Evolutionary conservation across 2,113 vertebrate species (phyloP), one percentile per base, ranked within the genome.

Genomic region (Rynchops niger): DNA sequence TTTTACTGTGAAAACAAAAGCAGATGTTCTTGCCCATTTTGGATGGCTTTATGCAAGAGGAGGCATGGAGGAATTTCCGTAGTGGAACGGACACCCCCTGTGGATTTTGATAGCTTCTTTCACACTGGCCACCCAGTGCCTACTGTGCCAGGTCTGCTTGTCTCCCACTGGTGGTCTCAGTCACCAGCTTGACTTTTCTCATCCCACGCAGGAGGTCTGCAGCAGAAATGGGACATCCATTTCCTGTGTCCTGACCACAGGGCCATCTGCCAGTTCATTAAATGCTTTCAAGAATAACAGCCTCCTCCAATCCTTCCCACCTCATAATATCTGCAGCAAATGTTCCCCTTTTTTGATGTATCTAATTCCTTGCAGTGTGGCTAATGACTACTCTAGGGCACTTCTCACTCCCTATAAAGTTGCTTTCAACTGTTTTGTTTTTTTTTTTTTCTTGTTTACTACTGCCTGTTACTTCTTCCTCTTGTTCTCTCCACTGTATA

Each of bases 1-100:
- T 94, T 93, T 80, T 85, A 73, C 49, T 95, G 89, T 93, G 85
- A 96, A 96, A 97, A 89, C 81, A 91, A 96, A 96, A 96, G 84
- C 97, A 96, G 90, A 95, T 96, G 88, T 92, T 96, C 74, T 84
- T 92, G 86, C 80, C 88, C 69, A 79, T 95, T 95, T 93, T 59
- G 45, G 73, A 82, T 56, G 73, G 62, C 56, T 95, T 92, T 94
- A 43, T 63, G 73, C 69, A 94, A 95, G 61, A 91, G 40, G 9
- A 88, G 86, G 77, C 80, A 88, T 32, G 63, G 45, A 86, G 42
- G 53, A 82, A 81, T 83, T 83, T 79, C 43, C 36, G 22, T 32
- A 14, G 30, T 92, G 82, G 82, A 96, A 86, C 2, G 11, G 66
- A 32, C 45, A 32, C 36, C 29, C 21, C 34, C 36, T 58, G 56